Base-by-base conservation (phyloP, 2,888 invertebrate genomes). In the Brenthis daphne region DNA sequence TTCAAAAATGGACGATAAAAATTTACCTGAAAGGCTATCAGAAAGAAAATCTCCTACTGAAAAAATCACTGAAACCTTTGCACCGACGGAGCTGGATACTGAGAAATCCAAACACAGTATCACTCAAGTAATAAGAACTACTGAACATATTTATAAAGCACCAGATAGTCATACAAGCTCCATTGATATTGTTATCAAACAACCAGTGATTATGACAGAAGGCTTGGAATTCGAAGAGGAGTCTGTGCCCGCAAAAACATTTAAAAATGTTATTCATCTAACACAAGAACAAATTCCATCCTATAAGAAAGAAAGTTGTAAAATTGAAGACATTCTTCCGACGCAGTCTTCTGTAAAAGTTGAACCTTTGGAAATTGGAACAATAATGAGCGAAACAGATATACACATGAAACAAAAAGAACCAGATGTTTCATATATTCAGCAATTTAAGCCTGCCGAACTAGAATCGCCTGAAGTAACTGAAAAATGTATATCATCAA, bases 391-490 rank as follows among this genome's bases (percentile, higher is more conserved):
- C 69, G 88, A 88, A 78, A 74, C 74, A 70, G 76, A 81, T 47
- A 67, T 80, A 67, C 82, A 82, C 47, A 68, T 75, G 57, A 43
- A 70, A 60, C 72, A 82, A 2, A 75, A 78, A 69, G 71, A 76
- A 24, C 73, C 87, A 47, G 79, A 85, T 75, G 61, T 85, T 63
- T 85, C 87, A 0, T 85, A 86, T 63, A 74, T 85, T 43, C 80
- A 82, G 71, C 86, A 85, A 58, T 86, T 80, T 60, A 82, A 85
- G 69, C 80, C 82, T 33, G 80, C 84, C 55, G 79, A 82, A 75
- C 76, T 58, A 82, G 55, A 67, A 11, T 51, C 56, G 1, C 51
- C 61, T 24, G 24, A 56, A 43, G 6, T 29, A 4, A 24, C 12
- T 5, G 64, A 60, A 54, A 66, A 64, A 33, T 33, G 20, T 53